Evolutionary conservation across 2,888 invertebrate genomes (phyloP), one percentile per base, ranked within the genome.

Genomic region (Drosophila austrosaltans): DNA sequence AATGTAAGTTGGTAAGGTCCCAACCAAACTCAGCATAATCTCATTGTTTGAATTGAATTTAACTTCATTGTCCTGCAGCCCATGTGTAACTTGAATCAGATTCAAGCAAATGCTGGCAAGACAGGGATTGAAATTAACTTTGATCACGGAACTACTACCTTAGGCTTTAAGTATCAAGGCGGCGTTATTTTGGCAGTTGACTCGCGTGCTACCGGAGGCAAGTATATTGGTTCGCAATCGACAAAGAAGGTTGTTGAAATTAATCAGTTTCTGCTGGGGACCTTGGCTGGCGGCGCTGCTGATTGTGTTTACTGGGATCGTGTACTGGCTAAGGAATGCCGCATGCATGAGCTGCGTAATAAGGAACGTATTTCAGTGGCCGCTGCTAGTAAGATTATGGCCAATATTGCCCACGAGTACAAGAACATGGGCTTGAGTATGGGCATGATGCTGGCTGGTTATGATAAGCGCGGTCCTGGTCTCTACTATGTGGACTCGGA

Each of bases 271-370:
- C 94, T 99, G 77, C 94, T 99, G 81, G 99, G 98, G 16, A 99
- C 99, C 0, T 94, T 99, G 93, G 99, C 99, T 74, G 99, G 99
- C 59, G 99, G 99, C 77, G 99, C 99, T 1, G 99, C 99, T 0
- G 99, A 99, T 93, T 99, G 99, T 90, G 97, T 98, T 0, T 99
- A 98, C 92, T 99, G 99, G 99, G 98, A 99, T 92, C 94, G 99
- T 58, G 97, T 99, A 12, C 93, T 99, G 5, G 95, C 99, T 0
- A 98, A 98, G 91, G 98, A 99, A 90, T 99, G 99, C 91, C 96
- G 99, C n/a, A 94, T 99, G 90, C 99, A 99, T 91, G 99, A 99
- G 93, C 93, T 99, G 58, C 94, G 99, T 72, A 99, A 99, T 91
- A 95, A 98, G 79, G 98, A 98, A 90, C 95, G 98, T n/a, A 99